Conservation (phyloP, 2,888 invertebrate species). For the Spisula subtruncata region DNA sequence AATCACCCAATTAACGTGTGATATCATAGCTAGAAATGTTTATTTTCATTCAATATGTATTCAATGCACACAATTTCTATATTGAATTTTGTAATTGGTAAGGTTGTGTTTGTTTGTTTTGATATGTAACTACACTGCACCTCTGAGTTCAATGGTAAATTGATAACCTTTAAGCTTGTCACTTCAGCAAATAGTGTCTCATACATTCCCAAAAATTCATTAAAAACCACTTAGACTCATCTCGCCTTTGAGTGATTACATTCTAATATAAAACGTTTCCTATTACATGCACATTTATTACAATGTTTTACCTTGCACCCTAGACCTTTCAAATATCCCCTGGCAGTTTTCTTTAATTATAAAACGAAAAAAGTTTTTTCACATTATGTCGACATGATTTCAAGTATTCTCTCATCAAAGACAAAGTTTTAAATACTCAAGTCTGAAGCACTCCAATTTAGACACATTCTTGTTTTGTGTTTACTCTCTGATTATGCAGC, state of each 20-base stretch:
- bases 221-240: constrained; percentile 3
- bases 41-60: not conserved
- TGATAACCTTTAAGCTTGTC: not conserved
- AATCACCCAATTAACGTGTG: not conserved
- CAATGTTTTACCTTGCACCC: not conserved
- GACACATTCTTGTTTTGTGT: not conserved
- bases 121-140: constrained; percentile 1
- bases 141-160: not conserved
- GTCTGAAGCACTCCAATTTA: not conserved
- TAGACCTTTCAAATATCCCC: not conserved
- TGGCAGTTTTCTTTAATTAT: not conserved
- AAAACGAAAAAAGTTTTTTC: not conserved
- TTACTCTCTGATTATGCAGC: not conserved
- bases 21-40: not conserved
- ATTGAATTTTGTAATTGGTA: not conserved
- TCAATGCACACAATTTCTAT: not conserved
- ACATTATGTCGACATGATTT: no score
- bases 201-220: not conserved
- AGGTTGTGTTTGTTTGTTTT: not conserved
- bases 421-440: not conserved
- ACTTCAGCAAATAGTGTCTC: not conserved
- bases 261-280: not conserved
- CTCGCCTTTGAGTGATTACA: not conserved
- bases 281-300: not conserved
- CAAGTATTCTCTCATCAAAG: not conserved